A percentile compares a stretch with the other conserved stretches of the same genome.
phyloP scores from a whole-genome alignment of 2,797 vertebrate species.

The Petrocephalus schoutedeni region DNA sequence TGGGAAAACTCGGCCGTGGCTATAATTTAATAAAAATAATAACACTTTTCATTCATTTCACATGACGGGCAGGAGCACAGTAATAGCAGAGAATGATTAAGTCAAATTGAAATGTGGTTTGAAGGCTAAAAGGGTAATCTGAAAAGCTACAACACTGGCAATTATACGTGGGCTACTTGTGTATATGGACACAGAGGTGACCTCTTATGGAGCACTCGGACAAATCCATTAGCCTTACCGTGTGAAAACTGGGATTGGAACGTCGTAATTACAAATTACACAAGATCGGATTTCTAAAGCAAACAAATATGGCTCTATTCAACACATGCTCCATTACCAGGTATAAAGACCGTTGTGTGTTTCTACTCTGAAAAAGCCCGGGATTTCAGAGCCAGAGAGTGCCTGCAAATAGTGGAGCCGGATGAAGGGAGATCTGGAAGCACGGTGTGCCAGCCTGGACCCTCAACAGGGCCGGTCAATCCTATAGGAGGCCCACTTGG shows the following conservation, averaged over 20 bases:
- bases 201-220: constrained; percentile 16
- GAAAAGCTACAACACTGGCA: neutral
- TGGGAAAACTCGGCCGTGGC: neutral
- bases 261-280: constrained; percentile 28
- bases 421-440: neutral
- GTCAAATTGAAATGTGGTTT: constrained; percentile 44
- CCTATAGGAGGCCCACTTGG: neutral
- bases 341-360: neutral
- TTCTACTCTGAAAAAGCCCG: neutral
- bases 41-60: constrained; percentile 13
- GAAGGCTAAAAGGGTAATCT: constrained; percentile 38
- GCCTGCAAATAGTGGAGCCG: neutral
- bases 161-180: constrained; percentile 5
- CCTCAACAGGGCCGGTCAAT: neutral
- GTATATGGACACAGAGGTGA: neutral
- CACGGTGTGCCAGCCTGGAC: neutral
- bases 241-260: constrained; percentile 23
- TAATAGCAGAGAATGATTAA: constrained; percentile 40
- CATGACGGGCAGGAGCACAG: constrained; percentile 26
- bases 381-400: neutral
- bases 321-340: neutral
- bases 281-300: constrained; percentile 17
- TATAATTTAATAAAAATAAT: constrained; percentile 25
- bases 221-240: constrained; percentile 23
- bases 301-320: constrained; percentile 6